Evolutionary conservation across 2,797 vertebrate species (phyloP).

Genomic region (Anniella stebbinsi): DNA sequence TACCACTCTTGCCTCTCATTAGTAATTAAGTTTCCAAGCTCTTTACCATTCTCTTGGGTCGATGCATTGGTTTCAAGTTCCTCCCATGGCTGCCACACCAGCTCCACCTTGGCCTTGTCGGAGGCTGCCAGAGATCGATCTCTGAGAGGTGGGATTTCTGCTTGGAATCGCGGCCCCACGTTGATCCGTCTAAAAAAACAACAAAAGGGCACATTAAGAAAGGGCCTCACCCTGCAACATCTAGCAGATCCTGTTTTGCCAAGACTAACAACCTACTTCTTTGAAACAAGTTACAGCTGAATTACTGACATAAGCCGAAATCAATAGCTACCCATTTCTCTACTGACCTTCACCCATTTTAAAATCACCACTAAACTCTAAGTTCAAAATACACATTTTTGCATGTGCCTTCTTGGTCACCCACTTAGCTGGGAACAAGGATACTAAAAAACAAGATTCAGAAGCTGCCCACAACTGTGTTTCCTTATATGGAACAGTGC

Average conservation of each 20-base stretch:
- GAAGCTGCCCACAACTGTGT: background rate
- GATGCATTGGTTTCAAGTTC: slow-evolving; percentile 82
- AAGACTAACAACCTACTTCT: background rate
- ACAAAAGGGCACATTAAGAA: background rate
- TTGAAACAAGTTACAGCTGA: background rate
- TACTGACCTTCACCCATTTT: background rate
- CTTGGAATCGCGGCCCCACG: slow-evolving; percentile 95
- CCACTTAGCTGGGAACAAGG: background rate
- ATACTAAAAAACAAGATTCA: slow-evolving; percentile 6
- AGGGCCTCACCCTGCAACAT: background rate
- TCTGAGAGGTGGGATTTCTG: slow-evolving; percentile 91
- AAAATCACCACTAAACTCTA: background rate
- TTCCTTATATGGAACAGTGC: background rate
- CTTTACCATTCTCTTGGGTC: slow-evolving; percentile 86
- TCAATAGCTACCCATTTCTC: background rate
- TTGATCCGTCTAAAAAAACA: slow-evolving; percentile 89
- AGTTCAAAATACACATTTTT: background rate
- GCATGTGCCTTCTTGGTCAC: background rate
- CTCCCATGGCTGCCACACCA: slow-evolving; percentile 89
- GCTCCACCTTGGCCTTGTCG: slow-evolving; percentile 89
- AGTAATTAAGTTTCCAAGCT: slow-evolving; percentile 4
- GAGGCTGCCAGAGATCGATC: slow-evolving; percentile 82
- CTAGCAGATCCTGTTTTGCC: background rate
- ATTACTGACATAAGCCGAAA: background rate
- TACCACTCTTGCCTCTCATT: background rate